These are phyloP conservation scores for Caenorhabditis imperialis DNA, from an alignment of 2,888 invertebrate species.

Conservation along the genomic window DNA sequence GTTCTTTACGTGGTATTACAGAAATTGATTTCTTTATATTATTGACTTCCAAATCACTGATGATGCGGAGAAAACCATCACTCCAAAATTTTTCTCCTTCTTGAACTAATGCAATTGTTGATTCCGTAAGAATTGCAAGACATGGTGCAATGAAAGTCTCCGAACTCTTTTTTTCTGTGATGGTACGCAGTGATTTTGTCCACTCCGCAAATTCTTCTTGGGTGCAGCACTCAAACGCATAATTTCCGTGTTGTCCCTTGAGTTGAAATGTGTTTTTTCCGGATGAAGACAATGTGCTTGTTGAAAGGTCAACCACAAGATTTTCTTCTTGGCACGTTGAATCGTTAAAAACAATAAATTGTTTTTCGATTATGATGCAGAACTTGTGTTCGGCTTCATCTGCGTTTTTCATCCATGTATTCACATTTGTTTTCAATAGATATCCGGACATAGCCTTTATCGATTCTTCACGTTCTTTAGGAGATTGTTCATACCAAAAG, in stretches of 20 bases:
- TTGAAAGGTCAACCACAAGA: slow-evolving; percentile 34
- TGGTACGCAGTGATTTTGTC: background rate
- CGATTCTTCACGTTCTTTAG: slow-evolving; percentile 5
- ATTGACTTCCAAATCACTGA: slow-evolving; percentile 16
- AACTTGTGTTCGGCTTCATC: slow-evolving; percentile 42
- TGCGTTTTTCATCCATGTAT: slow-evolving; percentile 45
- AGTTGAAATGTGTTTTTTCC: slow-evolving; percentile 28
- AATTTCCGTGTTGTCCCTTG: slow-evolving; percentile 10
- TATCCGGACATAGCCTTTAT: slow-evolving; percentile 27
- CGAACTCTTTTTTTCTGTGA: slow-evolving; percentile 10
- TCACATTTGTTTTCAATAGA: slow-evolving; percentile 33
- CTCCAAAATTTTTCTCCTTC: slow-evolving; percentile 70
- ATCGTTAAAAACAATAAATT: slow-evolving; percentile 70
- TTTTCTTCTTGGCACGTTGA: slow-evolving; percentile 66
- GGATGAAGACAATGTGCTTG: background rate
- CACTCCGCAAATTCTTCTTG: slow-evolving; percentile 28
- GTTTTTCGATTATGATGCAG: slow-evolving; percentile 60
- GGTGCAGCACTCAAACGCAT: slow-evolving; percentile 33
- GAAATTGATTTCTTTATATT: slow-evolving; percentile 2
- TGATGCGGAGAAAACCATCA: slow-evolving; percentile 73
- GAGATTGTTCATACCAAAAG: slow-evolving; percentile 37
- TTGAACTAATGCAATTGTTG: slow-evolving; percentile 58
- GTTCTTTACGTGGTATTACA: slow-evolving; percentile 10
- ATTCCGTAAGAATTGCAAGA: slow-evolving; percentile 10
- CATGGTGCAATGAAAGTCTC: slow-evolving; percentile 14